These are phyloP conservation scores for Eunapius fragilis DNA, from an alignment of 37 sponge, comb jelly and placozoan genomes.

Conservation along the genomic window DNA sequence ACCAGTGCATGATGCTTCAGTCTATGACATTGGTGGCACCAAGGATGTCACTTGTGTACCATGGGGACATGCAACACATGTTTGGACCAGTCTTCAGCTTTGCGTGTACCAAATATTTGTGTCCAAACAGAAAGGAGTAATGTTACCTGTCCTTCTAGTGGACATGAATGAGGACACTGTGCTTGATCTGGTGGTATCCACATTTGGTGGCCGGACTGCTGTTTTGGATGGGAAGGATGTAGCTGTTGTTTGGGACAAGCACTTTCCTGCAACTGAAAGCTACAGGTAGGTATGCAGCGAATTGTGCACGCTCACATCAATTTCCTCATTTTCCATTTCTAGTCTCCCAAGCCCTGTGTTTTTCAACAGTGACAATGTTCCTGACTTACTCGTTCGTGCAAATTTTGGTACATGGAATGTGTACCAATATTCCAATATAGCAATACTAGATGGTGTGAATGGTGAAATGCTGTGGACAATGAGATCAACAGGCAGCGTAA, in stretches of 20 bases:
- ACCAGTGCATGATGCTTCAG: neutral
- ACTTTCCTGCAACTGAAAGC: constrained; percentile 67
- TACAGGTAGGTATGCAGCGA: constrained; percentile 58
- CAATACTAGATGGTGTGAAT: constrained; percentile 61
- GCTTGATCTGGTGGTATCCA: constrained; percentile 61
- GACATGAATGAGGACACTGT: constrained; percentile 65
- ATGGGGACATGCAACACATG: constrained; percentile 5
- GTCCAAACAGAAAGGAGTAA: constrained; percentile 45
- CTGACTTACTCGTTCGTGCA: constrained; percentile 65
- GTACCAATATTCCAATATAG: constrained; percentile 58
- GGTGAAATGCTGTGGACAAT: constrained; percentile 65
- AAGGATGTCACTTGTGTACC: neutral
- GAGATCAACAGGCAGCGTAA: constrained; percentile 39
- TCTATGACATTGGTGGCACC: neutral
- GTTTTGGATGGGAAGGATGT: constrained; percentile 44
- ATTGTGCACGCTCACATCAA: constrained; percentile 4
- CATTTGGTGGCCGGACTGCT: constrained; percentile 47
- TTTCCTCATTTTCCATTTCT: neutral
- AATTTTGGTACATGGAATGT: constrained; percentile 67
- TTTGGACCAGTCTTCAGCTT: constrained; percentile 47
- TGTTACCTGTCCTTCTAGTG: constrained; percentile 76
- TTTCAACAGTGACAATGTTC: constrained; percentile 66
- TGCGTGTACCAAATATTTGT: constrained; percentile 60
- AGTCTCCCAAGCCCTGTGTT: constrained; percentile 77
- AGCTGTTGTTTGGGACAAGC: constrained; percentile 51